Evolutionary conservation across 2,888 invertebrate genomes (phyloP).

Genomic region (Lasius fuliginosus): DNA sequence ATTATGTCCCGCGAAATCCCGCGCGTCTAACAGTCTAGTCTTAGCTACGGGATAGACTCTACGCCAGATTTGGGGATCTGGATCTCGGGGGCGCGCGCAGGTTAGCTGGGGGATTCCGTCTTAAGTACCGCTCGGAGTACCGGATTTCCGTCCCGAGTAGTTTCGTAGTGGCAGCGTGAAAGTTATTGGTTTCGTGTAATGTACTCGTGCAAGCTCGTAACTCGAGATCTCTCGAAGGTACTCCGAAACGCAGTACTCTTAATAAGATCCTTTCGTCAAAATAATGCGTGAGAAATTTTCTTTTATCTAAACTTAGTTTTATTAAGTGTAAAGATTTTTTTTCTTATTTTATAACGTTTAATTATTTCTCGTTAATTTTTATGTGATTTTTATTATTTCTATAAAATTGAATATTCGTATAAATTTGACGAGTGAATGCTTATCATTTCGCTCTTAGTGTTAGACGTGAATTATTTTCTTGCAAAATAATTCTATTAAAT

Average conservation of each 20-base stretch:
- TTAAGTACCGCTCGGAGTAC: constrained; percentile 36
- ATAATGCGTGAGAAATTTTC: background rate
- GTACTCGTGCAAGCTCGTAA: background rate
- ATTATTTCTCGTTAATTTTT: no score
- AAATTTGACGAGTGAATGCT: background rate
- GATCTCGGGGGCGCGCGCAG: background rate
- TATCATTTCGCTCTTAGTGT: background rate
- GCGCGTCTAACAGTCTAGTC: constrained; percentile 44
- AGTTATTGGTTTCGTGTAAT: constrained; percentile 29
- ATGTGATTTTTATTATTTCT: background rate
- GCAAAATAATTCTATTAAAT: background rate
- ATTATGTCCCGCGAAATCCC: constrained; percentile 47
- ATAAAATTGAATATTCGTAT: background rate
- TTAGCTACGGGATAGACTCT: constrained; percentile 40
- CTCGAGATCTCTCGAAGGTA: background rate
- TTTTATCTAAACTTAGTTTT: background rate
- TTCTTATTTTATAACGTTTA: background rate
- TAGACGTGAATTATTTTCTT: background rate
- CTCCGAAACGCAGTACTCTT: background rate
- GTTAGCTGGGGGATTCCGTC: constrained; percentile 24
- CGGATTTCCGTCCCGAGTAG: constrained; percentile 46
- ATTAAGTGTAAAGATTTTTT: background rate
- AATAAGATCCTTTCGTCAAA: background rate
- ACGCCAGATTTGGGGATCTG: constrained; percentile 36
- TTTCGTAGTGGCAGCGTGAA: constrained; percentile 14